Base-by-base conservation (phyloP, 1,140 invertebrate species). In the Battus philenor region DNA sequence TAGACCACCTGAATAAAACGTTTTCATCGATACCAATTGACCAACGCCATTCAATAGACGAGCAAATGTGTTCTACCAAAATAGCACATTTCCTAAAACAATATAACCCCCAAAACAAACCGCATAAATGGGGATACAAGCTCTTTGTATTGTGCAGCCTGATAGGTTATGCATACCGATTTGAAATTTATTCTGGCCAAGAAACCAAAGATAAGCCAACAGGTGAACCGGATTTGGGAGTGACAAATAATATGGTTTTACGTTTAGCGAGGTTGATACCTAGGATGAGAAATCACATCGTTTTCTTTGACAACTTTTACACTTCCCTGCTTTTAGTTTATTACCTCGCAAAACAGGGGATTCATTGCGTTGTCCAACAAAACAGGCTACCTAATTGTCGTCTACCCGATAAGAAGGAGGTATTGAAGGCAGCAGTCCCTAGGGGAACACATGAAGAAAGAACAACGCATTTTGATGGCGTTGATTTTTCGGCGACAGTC, bases 41-140 rank as follows among this genome's bases (percentile, higher is more conserved):
- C 44, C 59, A 59, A 62, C 54, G 59, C 57, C 48, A 57, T 29
- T 49, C 45, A 15, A 39, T 54, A 33, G 55, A 58, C 48, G 49
- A 57, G 27, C 46, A 57, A 18, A 52, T 52, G 46, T 57, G 54
- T 57, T 46, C 54, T 47, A 57, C 54, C 22, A 57, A 57, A 52
- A 38, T 39, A 24, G 34, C 10, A 11, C 46, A 47, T 39, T 39
- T 47, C 26, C 32, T 47, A 39, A 47, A 47, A 39, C 54, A 56
- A 6, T 51, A 50, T 48, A 33, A 50, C 34, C 29, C 29, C 12
- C n/a, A n/a, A n/a, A 30, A 30, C 0, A 59, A 62, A 20, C 58
- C 58, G 47, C 47, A 54, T 38, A 65, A 61, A 34, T 58, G 54
- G 61, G 81, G 77, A n/a, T 78, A 81, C n/a, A 86, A 86, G 60